Evolutionary conservation across 1,140 invertebrate genomes (phyloP), one percentile per base, ranked within the genome.

Genomic region (Paralvinella palmiformis): DNA sequence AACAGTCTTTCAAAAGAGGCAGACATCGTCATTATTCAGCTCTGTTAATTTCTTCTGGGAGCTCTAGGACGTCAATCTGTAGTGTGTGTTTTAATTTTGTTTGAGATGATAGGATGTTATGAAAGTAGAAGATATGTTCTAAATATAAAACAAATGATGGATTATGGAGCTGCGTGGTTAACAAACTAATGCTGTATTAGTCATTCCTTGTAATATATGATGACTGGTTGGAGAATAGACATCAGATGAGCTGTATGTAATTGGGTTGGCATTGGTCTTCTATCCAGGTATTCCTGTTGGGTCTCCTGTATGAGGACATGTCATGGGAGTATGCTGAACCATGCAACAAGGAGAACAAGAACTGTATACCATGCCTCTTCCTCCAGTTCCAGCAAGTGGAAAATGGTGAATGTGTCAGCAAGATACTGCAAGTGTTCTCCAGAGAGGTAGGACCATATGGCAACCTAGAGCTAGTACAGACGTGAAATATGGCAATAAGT

Each of bases 291-390:
- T 57, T 64, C 29, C 78, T 95, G 36, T 79, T 95, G 32, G 90
- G 91, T 35, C 80, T 94, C 48, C 85, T 87, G 50, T 94, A 91
- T 73, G 90, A 93, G 70, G 90, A 93, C 70, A 80, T 94, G 52
- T 91, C 88, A 29, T 94, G 91, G 76, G 91, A 94, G 76, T 89
- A 89, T 78, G 91, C 90, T 0, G 86, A 89, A 74, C 90, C 91
- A 15, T 89, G 88, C 35, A 86, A 88, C 69, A 89, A 89, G 72
- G 84, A 88, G 65, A 90, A 90, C 82, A 86, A 88, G 4, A 88
- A 93, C 73, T 93, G 91, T 73, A 81, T 92, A 53, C 91, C 92
- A 20, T 95, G 91, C 77, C 83, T 95, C 59, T 94, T 94, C 79
- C 75, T 91, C 31, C 89, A 91, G 76, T 94, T 94, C 77, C 13